These are phyloP conservation scores for Dipodomys stephensi DNA, from an alignment of 2,113 vertebrate genomes.

Conservation along the genomic window DNA sequence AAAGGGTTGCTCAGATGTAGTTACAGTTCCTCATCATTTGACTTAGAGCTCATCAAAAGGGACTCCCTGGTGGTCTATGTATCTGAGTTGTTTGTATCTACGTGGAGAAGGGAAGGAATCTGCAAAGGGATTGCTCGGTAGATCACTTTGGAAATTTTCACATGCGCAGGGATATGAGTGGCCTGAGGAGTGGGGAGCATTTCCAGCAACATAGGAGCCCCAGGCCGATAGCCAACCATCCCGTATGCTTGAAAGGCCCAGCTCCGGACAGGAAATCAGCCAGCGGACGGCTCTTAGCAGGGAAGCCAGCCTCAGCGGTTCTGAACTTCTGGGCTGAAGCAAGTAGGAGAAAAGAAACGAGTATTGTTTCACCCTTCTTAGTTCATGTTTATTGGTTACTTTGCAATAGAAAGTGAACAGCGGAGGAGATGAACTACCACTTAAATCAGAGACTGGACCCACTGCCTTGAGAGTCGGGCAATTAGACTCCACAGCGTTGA, in stretches of 20 bases:
- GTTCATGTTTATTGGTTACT: neutral
- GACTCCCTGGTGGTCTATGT: neutral
- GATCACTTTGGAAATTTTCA: neutral
- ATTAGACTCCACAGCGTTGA: neutral
- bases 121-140: neutral
- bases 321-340: neutral
- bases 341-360: neutral
- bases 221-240: neutral
- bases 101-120: neutral
- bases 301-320: neutral
- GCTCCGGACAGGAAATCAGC: neutral
- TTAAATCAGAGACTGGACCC: neutral
- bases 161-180: neutral
- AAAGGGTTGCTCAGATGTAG: neutral
- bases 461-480: neutral
- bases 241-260: neutral
- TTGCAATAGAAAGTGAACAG: neutral
- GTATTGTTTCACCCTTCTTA: neutral
- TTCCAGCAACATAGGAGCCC: neutral
- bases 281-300: neutral
- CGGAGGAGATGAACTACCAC: neutral
- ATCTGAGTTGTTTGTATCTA: neutral
- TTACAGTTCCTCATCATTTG: neutral
- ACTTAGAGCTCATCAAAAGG: neutral
- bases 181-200: neutral